Evolutionary conservation across 2,797 vertebrate genomes (phyloP), one percentile per base, ranked within the genome.

Genomic region (Scolopax bukidnonensis): DNA sequence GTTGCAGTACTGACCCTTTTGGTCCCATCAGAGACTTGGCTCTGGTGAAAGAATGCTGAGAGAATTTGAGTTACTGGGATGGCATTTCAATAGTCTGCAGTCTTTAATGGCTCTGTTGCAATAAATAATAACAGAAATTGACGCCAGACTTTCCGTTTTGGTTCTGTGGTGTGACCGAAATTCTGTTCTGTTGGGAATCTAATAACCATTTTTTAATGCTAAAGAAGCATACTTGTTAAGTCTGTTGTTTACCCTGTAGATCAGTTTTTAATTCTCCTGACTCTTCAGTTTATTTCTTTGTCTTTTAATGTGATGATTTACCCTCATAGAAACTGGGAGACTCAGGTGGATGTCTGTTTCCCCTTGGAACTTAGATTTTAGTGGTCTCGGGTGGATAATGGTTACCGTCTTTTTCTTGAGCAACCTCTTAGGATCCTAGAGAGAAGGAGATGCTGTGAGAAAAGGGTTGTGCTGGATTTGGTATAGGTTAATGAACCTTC

Each of bases 261-360:
- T 53, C 6, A 20, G 63, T 30, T 63, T 80, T 94, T 89, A 71
- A 86, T 89, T 94, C 82, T 92, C 73, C 65, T 21, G 36, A 65
- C 33, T 80, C 48, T 92, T 93, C 33, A 36, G 69, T 93, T 93
- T 15, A 79, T 76, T 93, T 90, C 24, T 89, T 68, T 84, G 77
- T 73, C 28, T 89, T 87, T 89, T 85, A 53, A 70, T n/a, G 36
- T 69, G 73, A 15, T 76, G 70, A 57, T 79, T 78, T 60, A 67
- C 53, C 57, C 33, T 71, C 15, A 8, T 1, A 47, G 81, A 51
- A 89, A 27, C 48, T 47, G 57, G 64, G 81, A 85, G 87, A 80
- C 53, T 75, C 48, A 27, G 78, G 67, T 94, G 92, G 40, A 47
- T 77, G 40, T 24, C 45, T 74, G 25, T 67, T 48, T 92, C 92